phyloP scores from a whole-genome alignment of 1,140 invertebrate genomes.

The Monochamus saltuarius region DNA sequence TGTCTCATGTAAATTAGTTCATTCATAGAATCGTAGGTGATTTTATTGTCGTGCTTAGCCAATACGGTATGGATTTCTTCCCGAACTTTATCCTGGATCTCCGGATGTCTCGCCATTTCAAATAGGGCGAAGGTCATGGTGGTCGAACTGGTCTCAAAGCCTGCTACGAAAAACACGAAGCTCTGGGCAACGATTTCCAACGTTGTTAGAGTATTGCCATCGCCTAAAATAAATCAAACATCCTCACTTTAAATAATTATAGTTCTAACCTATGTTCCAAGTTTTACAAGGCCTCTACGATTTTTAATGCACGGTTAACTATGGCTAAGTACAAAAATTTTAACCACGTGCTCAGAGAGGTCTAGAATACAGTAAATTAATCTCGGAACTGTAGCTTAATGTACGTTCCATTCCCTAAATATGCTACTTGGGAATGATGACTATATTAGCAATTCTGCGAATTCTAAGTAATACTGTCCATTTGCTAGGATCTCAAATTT shows the following conservation, averaged over 20 bases:
- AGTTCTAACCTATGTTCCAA: neutral
- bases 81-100: constrained; percentile 56
- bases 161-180: constrained; percentile 59
- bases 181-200: constrained; percentile 53
- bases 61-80: constrained; percentile 56
- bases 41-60: constrained; percentile 46
- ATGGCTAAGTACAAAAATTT: too few species aligned
- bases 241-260: too few species aligned
- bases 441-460: too few species aligned
- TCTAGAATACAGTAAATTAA: too few species aligned
- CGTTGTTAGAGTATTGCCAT: constrained; percentile 7
- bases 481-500: too few species aligned
- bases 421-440: too few species aligned
- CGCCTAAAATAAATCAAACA: too few species aligned
- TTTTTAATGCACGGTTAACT: too few species aligned
- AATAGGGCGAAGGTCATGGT: constrained; percentile 57
- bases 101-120: constrained; percentile 57
- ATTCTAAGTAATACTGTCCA: too few species aligned
- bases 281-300: neutral
- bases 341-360: too few species aligned
- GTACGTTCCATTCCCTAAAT: too few species aligned
- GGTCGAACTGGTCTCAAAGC: constrained; percentile 63
- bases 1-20: constrained; percentile 49
- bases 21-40: constrained; percentile 56
- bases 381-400: too few species aligned